phyloP scores from a whole-genome alignment of 2,113 vertebrate genomes.

The Psephotus haematonotus region DNA sequence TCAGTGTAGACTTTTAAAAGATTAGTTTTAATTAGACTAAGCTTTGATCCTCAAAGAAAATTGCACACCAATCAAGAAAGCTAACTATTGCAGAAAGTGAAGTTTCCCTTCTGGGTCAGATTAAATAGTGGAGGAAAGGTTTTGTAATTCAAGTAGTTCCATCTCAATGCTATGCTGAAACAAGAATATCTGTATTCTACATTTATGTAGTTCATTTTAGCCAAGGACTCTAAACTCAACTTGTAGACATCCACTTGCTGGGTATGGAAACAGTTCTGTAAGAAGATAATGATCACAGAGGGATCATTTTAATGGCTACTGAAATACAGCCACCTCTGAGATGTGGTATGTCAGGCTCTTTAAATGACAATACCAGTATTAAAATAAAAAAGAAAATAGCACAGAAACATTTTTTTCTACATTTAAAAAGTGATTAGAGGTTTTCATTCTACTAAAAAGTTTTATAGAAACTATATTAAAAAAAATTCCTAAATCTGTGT shows the following conservation, averaged over 20 bases:
- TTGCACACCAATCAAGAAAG: background rate
- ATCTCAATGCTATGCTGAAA: background rate
- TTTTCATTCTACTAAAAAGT: background rate
- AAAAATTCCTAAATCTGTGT: background rate
- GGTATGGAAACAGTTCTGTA: background rate
- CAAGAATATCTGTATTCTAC: background rate
- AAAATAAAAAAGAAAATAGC: background rate
- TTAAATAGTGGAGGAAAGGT: background rate
- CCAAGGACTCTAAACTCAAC: background rate
- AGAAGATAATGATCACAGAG: background rate
- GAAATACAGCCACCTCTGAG: background rate
- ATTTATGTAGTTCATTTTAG: background rate
- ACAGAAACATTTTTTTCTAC: background rate
- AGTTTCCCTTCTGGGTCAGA: background rate
- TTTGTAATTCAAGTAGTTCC: background rate
- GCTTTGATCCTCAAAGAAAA: background rate
- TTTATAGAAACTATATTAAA: background rate
- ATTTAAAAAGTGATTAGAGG: background rate
- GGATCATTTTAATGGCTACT: background rate
- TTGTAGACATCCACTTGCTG: background rate
- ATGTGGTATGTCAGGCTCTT: background rate
- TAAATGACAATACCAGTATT: background rate
- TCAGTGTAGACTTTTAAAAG: background rate
- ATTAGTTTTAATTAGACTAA: background rate
- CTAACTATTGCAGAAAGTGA: background rate